Percentiles rank a stretch among this genome's conserved stretches.
phyloP scores from a whole-genome alignment of 2,888 invertebrate species.

The Andrena bicolor region DNA sequence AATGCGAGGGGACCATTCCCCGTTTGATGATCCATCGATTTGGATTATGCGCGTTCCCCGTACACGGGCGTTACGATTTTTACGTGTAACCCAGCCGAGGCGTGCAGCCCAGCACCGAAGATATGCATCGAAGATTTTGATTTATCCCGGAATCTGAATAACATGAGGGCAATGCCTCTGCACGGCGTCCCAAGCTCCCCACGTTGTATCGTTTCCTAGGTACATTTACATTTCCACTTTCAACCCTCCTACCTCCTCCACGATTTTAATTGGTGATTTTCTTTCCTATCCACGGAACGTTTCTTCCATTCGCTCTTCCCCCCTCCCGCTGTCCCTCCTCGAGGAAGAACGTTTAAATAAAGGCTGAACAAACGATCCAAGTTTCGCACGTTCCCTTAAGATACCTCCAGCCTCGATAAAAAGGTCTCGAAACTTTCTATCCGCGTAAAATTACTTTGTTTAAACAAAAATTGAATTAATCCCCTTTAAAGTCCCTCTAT shows the following conservation, averaged over 20 bases:
- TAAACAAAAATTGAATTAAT: background rate
- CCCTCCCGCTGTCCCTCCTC: background rate
- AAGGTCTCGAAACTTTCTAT: too few relatives aligned
- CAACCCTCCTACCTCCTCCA: background rate
- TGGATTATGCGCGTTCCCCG: slow-evolving; percentile 23
- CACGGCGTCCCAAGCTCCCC: slow-evolving; percentile 5
- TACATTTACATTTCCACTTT: slow-evolving; percentile 50
- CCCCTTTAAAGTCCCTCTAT: background rate
- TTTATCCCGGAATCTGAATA: slow-evolving; percentile 81
- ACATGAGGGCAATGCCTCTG: slow-evolving; percentile 72
- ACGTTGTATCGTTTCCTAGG: slow-evolving; percentile 41
- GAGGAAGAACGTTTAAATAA: slow-evolving; percentile 23
- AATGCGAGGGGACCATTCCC: slow-evolving; percentile 8
- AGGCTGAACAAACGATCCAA: slow-evolving; percentile 12
- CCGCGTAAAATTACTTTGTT: background rate
- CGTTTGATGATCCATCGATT: slow-evolving; percentile 40
- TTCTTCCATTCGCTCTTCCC: background rate
- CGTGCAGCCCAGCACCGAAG: background rate
- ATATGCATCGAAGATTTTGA: slow-evolving; percentile 73
- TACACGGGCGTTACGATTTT: slow-evolving; percentile 51
- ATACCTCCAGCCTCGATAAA: background rate
- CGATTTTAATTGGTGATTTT: slow-evolving; percentile 54
- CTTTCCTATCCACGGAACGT: background rate
- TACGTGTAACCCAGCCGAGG: slow-evolving; percentile 3
- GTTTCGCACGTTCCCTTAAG: background rate